Percentiles rank a stretch among this genome's conserved stretches.
Evolutionary conservation across 1,140 invertebrate genomes (phyloP).

Genomic region (Neomicropteryx cornuta): DNA sequence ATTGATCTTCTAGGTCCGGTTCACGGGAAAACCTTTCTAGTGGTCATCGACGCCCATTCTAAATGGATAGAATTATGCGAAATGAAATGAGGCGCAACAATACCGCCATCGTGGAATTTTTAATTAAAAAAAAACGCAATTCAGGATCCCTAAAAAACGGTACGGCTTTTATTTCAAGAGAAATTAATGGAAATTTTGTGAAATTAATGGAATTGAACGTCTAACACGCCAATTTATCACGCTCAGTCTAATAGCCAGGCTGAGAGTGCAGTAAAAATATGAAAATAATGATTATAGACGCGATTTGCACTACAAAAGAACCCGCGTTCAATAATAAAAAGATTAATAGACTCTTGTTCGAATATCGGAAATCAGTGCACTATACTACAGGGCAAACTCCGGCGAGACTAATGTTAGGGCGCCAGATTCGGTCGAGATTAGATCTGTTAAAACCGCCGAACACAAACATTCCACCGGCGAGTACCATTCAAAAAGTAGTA

Average conservation of each 20-base stretch:
- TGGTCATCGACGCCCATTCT: slow-evolving; percentile 18
- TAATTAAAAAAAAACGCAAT: slow-evolving; percentile 1
- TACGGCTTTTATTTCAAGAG: slow-evolving; percentile 1
- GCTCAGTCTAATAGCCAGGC: slow-evolving; percentile 1
- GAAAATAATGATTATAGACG: no score
- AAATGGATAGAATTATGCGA: slow-evolving; percentile 18
- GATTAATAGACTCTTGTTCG: no score
- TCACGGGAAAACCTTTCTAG: slow-evolving; percentile 17
- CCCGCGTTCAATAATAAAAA: no score
- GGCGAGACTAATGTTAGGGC: no score
- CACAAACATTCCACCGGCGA: no score
- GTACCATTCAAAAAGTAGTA: no score
- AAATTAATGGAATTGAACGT: slow-evolving; percentile 5
- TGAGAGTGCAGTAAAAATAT: slow-evolving; percentile 3
- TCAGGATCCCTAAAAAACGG: slow-evolving; percentile 4
- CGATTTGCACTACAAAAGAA: no score
- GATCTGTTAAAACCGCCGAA: no score
- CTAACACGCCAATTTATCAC: slow-evolving; percentile 6
- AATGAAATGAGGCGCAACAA: neutral
- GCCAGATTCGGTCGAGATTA: no score
- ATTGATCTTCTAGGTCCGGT: slow-evolving; percentile 21
- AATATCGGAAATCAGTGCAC: no score
- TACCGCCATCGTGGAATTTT: slow-evolving; percentile 1
- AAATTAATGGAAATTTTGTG: slow-evolving; percentile 5
- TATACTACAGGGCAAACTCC: no score